Evolutionary conservation across 2,797 vertebrate genomes (phyloP).

Genomic region (Xiphophorus birchmanni): DNA sequence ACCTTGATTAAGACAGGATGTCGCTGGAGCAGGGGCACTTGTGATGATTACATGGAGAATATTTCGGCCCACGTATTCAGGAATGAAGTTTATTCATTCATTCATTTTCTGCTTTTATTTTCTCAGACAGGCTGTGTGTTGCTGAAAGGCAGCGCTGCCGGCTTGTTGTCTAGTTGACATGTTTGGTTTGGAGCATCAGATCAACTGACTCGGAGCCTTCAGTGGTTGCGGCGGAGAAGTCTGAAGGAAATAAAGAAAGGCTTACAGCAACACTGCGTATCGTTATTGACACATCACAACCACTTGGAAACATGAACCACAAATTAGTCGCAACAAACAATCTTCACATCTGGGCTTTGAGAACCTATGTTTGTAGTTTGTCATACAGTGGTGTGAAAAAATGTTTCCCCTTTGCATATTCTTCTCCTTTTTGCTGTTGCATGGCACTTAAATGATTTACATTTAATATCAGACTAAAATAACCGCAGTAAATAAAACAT

Average conservation of each 20-base stretch:
- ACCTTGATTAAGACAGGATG: constrained; percentile 69
- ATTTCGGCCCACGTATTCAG: constrained; percentile 54
- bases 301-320: background rate
- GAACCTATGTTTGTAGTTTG: constrained; percentile 9
- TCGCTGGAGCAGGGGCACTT: constrained; percentile 58
- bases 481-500: background rate
- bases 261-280: background rate
- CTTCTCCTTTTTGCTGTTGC: background rate
- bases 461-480: background rate
- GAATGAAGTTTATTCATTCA: constrained; percentile 10
- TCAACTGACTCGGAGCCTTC: constrained; percentile 28
- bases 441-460: background rate
- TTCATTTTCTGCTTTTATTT: constrained; percentile 2
- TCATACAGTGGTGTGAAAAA: background rate
- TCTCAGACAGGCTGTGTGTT: constrained; percentile 26
- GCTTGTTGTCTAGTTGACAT: constrained; percentile 14
- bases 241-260: background rate
- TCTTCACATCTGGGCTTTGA: background rate
- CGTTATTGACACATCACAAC: background rate
- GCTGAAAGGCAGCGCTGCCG: constrained; percentile 17
- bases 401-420: background rate
- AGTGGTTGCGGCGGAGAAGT: background rate
- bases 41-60: constrained; percentile 62
- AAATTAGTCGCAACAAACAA: background rate
- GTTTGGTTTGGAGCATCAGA: constrained; percentile 13